Evolutionary conservation across 2,888 invertebrate genomes (phyloP), one percentile per base, ranked within the genome.

Genomic region (Prosopocoilus inquinatus): DNA sequence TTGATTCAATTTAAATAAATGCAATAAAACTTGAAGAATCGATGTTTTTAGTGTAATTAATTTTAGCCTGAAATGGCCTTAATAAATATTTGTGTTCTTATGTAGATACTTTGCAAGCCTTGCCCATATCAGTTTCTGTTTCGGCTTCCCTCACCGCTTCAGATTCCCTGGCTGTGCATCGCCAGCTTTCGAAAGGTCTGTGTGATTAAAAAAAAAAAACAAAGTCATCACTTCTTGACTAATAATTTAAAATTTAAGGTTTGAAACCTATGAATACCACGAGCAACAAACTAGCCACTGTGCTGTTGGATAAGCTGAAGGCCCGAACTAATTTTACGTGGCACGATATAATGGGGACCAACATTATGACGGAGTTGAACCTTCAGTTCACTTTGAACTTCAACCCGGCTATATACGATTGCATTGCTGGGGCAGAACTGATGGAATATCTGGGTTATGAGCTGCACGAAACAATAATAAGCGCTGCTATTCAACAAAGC

Each of bases 401-500:
- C 64, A 79, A 86, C 58, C 75, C 75, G 28, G 79, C 84, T 2
- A 78, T 91, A 28, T 89, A 89, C 64, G 82, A 85, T 53, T 77
- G 85, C 1, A 84, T 90, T 63, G 83, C 83, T 15, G 90, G 91
- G 72, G 87, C 89, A 1, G 88, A 89, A 72, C 77, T 90, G 1
- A 81, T 92, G 78, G 90, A 91, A 68, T 83, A 84, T 65, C 72
- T 90, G 39, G 88, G 89, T 1, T 85, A 82, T 60, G 68, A 78
- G 33, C 64, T 87, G 43, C 82, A 84, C 0, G 70, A 78, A 1
- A 73, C 78, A 2, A 69, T 87, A 12, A 76, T 80, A 39, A 80
- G 82, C 54, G 78, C 83, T 0, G 80, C 84, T 0, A 82, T 86
- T 71, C 85, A 87, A 64, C 86, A 84, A 62, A 76, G 83, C 33